Evolutionary conservation across 2,888 invertebrate species (phyloP), one percentile per base, ranked within the genome.

Genomic region (Elmis aenea): DNA sequence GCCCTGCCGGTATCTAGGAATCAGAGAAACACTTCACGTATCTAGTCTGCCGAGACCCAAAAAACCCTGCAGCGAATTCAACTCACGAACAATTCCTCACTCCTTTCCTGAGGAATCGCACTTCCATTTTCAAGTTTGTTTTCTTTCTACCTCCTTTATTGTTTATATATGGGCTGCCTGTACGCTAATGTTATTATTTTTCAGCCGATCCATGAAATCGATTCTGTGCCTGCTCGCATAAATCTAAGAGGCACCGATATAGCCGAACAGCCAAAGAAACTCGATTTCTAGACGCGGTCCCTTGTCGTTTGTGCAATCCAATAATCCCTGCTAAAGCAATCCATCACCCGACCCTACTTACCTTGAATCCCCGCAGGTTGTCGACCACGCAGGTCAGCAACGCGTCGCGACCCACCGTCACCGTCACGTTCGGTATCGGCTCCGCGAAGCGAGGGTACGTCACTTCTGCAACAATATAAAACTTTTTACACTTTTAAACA

Each of bases 401-500:
- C 12, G 90, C 91, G 68, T 92, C 90, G 29, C 87, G 75, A 14
- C 91, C 91, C 32, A 87, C 80, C 24, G 88, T 87, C 49, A 90
- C 90, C 12, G 92, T 92, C 51, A 91, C 88, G 70, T 92, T 93
- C 30, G 86, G 83, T 54, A 92, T 88, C 30, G 86, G 84, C 62
- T 90, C 91, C 46, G 88, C 85, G 66, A 92, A 91, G 57, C 83
- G 79, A 38, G 92, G 92, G 66, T 85, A 65, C 32, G 61, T 50
- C 51, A 52, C 47, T 47, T 67, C 67, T 67, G 63, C 34, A 66
- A 67, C 52, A 55, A 58, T 42, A 42, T 42, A 41, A 36, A 36
- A 27, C 33, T 41, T 37, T 37, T 37, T 41, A 33, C 27, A 11
- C n/a, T n/a, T n/a, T n/a, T n/a, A n/a, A n/a, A n/a, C n/a, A n/a